Evolutionary conservation across 2,888 invertebrate genomes (phyloP).

Genomic region (Andrena trimmerana): DNA sequence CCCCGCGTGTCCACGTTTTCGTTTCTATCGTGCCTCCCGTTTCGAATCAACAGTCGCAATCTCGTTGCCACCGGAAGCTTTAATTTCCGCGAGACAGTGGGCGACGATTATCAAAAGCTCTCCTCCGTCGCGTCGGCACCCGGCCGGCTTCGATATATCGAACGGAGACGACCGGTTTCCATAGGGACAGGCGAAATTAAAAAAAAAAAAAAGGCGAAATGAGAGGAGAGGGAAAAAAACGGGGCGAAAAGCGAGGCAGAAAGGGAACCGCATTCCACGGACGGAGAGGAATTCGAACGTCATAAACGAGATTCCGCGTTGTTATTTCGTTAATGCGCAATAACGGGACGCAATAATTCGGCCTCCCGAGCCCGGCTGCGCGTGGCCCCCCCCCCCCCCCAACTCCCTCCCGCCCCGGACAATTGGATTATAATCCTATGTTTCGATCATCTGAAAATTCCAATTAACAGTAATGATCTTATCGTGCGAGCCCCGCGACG

Average conservation of each 20-base stretch:
- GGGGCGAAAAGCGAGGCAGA: neutral
- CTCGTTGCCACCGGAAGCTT: neutral
- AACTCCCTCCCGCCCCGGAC: constrained; percentile 30
- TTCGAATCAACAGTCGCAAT: neutral
- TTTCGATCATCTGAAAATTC: constrained; percentile 69
- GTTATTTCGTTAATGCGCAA: constrained; percentile 68
- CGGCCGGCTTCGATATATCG: constrained; percentile 1
- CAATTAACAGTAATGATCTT: constrained; percentile 70
- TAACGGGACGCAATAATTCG: constrained; percentile 59
- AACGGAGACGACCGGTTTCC: constrained; percentile 5
- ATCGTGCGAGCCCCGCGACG: constrained; percentile 44
- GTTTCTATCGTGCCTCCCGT: neutral
- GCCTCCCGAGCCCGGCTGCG: constrained; percentile 30
- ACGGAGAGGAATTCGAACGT: constrained; percentile 40
- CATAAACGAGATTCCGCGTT: constrained; percentile 55
- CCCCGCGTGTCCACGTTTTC: neutral
- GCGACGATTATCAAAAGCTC: neutral
- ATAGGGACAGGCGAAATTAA: constrained; percentile 4
- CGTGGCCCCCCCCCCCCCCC: neutral
- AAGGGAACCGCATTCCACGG: constrained; percentile 41
- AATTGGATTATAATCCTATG: constrained; percentile 65
- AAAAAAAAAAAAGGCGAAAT: neutral
- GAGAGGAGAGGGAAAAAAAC: neutral
- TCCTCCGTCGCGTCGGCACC: neutral
- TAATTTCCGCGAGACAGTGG: neutral